phyloP scores from a whole-genome alignment of 2,113 vertebrate species.

The Phyllopteryx taeniolatus region DNA sequence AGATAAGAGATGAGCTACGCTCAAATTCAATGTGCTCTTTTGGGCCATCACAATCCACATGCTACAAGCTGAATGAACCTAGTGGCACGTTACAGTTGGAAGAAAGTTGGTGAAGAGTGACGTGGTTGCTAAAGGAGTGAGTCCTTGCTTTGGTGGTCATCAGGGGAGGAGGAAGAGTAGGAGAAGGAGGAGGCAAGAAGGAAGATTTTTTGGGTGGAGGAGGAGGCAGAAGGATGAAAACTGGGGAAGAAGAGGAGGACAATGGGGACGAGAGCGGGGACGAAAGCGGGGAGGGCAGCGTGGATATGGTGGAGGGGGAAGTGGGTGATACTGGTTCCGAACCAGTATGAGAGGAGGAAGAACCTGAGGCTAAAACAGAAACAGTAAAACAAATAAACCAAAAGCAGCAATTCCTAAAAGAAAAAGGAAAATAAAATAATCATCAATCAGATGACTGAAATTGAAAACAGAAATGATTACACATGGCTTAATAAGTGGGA shows the following conservation, averaged over 20 bases:
- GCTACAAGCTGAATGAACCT: slow-evolving; percentile 30
- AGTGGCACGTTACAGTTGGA: slow-evolving; percentile 78
- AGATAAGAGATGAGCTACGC: background rate
- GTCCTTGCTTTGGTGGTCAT: slow-evolving; percentile 77
- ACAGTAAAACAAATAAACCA: slow-evolving; percentile 18
- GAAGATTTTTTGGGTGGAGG: slow-evolving; percentile 67
- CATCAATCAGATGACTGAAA: background rate
- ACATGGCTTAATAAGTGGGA: background rate
- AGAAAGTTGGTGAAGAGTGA: slow-evolving; percentile 73
- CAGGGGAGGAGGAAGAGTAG: slow-evolving; percentile 64
- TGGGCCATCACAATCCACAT: slow-evolving; percentile 46
- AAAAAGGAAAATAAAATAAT: slow-evolving; percentile 3
- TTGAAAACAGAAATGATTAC: background rate
- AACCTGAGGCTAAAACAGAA: slow-evolving; percentile 85
- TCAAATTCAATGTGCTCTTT: slow-evolving; percentile 6
- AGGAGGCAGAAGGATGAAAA: slow-evolving; percentile 76
- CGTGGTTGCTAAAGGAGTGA: slow-evolving; percentile 80
- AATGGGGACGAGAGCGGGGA: slow-evolving; percentile 72
- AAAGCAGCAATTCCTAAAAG: background rate
- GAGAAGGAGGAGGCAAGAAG: slow-evolving; percentile 69
- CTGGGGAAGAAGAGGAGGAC: slow-evolving; percentile 74
- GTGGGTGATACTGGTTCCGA: slow-evolving; percentile 82
- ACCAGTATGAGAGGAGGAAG: slow-evolving; percentile 87
- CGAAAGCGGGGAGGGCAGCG: slow-evolving; percentile 71
- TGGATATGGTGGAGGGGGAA: slow-evolving; percentile 78